Base-by-base conservation (phyloP, 1,140 invertebrate species). In the Parapsyche elsis region DNA sequence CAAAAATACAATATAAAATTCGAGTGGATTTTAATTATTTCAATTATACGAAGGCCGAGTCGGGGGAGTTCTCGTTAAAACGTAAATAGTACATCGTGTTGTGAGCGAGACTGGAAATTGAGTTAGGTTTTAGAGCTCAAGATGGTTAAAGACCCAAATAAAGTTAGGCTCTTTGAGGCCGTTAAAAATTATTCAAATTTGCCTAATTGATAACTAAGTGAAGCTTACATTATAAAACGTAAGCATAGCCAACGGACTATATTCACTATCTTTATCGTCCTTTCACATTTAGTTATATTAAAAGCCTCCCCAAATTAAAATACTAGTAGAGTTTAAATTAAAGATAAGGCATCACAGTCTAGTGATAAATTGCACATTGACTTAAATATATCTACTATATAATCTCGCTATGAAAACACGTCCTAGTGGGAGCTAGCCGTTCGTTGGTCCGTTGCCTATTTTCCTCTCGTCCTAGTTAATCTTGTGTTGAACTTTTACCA, bases 141-240 rank as follows among this genome's bases (percentile, higher is more conserved):
- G 49, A 53, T 10, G 49, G 16, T 53, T 14, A 53, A 10, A 16
- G 16, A 14, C 12, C 49, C 10, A 53, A 53, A 14, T 14, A 53
- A 53, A 16, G 10, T 53, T 53, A 61, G 9, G 21, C 16, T 24
- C 21, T 61, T 23, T 16, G 59, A 61, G 24, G 5, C 10, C 21
- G 24, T 67, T 24, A 24, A 26, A 67, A 67, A 67, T 26, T 67
- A 67, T 67, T 67, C 64, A 67, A 67, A 67, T 67, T 67, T 26
- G 24, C 24, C 9, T 67, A 67, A 67, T 67, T 67, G 64, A 23
- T 24, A 23, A 23, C 64, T 30, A 30, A 30, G 24, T 4, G 64
- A 21, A 38, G 7, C 30, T 38, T 38, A 7, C 30, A 7, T 7
- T 38, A 38, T 38, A 38, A 7, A 38, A 38, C 7, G 30, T 38